Evolutionary conservation across 30 jellyfish, hydroid and myxozoan genomes (phyloP).

Genomic region (Aurelia aurita): DNA sequence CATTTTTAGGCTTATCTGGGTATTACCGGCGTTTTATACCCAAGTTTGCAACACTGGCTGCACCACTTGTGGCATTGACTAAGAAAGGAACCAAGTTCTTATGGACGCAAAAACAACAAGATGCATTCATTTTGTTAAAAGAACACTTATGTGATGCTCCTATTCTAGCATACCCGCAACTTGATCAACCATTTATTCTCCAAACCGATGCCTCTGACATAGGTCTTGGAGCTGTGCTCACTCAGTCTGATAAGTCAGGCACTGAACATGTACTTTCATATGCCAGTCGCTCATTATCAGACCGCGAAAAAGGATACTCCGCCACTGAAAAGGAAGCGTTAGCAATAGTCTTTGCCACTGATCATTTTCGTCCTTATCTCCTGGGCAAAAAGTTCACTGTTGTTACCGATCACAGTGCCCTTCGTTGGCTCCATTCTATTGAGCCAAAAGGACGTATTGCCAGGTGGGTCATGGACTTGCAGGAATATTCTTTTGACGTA

Average conservation of each 20-base stretch:
- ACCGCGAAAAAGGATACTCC: slow-evolving; percentile 26
- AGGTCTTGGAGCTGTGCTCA: slow-evolving; percentile 73
- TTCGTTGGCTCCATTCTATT: slow-evolving; percentile 71
- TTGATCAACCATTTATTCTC: slow-evolving; percentile 35
- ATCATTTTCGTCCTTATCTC: slow-evolving; percentile 39
- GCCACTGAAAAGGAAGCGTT: slow-evolving; percentile 70
- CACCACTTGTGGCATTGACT: slow-evolving; percentile 31
- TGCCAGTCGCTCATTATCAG: slow-evolving; percentile 53
- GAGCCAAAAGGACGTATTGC: slow-evolving; percentile 71
- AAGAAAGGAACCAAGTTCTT: neutral
- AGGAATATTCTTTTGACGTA: slow-evolving; percentile 37
- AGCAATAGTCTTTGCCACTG: slow-evolving; percentile 50
- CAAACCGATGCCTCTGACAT: slow-evolving; percentile 61
- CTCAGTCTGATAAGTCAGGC: slow-evolving; percentile 16
- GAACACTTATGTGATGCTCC: slow-evolving; percentile 45
- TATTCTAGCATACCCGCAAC: slow-evolving; percentile 47
- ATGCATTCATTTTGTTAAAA: slow-evolving; percentile 27
- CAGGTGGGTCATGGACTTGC: slow-evolving; percentile 76
- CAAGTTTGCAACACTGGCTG: slow-evolving; percentile 29
- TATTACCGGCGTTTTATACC: slow-evolving; percentile 44
- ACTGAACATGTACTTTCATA: slow-evolving; percentile 51
- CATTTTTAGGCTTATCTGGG: slow-evolving; percentile 35
- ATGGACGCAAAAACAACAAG: slow-evolving; percentile 36
- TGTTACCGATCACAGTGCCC: slow-evolving; percentile 63
- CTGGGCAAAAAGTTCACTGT: slow-evolving; percentile 52